Base-by-base conservation (phyloP, 1,140 invertebrate genomes). In the Diorhabda elongata region DNA sequence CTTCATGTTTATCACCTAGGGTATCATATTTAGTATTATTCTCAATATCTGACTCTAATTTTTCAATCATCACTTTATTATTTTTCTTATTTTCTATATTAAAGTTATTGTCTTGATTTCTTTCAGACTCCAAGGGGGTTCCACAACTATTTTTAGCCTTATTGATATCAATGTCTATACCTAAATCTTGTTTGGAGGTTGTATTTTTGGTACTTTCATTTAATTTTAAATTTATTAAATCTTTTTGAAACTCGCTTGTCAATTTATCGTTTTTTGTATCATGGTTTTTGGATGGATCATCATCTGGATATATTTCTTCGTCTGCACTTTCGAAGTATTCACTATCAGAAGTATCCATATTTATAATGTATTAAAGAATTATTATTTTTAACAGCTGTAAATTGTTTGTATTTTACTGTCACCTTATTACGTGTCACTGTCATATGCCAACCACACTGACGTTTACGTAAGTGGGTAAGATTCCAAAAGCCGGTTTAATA, bases 281-380 rank as follows among this genome's bases (percentile, higher is more conserved):
- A 42, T 68, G 57, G 9, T 64, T 71, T 62, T 75, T 70, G 42
- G 61, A 68, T 7, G 45, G 11, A 44, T 75, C 72, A 73, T 82
- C 82, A 64, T 87, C 86, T 69, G 86, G 84, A 41, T 88, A 86
- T 68, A 89, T 88, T 73, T 87, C 87, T 44, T 84, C 79, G 69
- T 83, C 78, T 9, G 79, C 79, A 74, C 80, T 80, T 70, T 81
- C 79, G 78, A 90, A 91, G 77, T 86, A 87, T 74, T 90, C 89
- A 79, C 89, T 90, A 67, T 90, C 89, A 67, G 89, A 90, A 5
- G 87, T 86, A 77, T 87, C 85, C 89, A 90, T 90, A 72, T 78
- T 52, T 4, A 52, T 8, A 8, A 3, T 52, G 2, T 52, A 52
- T 52, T 52, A n/a, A 45, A 57, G 45, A 41, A 47, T 67, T 67